These are phyloP conservation scores for Caenorhabditis angaria DNA, from an alignment of 2,888 invertebrate genomes.

Conservation along the genomic window DNA sequence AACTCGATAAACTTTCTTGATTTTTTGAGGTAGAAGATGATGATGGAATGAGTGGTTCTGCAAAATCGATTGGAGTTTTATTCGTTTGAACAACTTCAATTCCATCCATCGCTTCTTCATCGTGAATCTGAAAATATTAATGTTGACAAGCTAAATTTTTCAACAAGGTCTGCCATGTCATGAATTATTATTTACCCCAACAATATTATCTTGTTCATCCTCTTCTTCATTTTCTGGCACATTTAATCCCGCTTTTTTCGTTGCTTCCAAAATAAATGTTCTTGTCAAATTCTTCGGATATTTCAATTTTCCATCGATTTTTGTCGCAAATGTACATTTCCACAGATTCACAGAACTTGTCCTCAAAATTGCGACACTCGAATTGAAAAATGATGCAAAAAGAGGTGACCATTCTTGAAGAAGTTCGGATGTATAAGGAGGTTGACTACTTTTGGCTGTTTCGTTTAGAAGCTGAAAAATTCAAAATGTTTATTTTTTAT, in stretches of 20 bases:
- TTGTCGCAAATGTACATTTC: conserved; percentile 4
- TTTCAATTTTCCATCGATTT: neutral
- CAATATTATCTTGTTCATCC: neutral
- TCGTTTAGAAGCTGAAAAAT: neutral
- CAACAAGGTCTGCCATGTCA: too few species aligned
- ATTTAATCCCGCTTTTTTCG: neutral
- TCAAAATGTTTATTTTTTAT: neutral
- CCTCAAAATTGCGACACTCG: neutral
- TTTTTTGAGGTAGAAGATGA: neutral
- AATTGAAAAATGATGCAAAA: conserved; percentile 4
- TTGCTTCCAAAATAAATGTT: neutral
- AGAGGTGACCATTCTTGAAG: conserved; percentile 12
- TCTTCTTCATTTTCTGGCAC: conserved; percentile 13
- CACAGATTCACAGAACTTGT: neutral
- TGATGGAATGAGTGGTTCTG: neutral
- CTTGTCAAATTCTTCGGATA: neutral
- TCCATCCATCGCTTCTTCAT: conserved; percentile 37
- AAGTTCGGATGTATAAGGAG: conserved; percentile 19
- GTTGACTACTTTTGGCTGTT: neutral
- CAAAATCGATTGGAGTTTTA: neutral
- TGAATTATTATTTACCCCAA: neutral
- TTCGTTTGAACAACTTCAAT: neutral
- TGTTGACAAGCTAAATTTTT: too few species aligned
- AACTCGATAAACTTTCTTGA: neutral
- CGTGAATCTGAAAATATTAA: neutral